phyloP scores from a whole-genome alignment of 2,888 invertebrate genomes.

The Caradrina kadenii region DNA sequence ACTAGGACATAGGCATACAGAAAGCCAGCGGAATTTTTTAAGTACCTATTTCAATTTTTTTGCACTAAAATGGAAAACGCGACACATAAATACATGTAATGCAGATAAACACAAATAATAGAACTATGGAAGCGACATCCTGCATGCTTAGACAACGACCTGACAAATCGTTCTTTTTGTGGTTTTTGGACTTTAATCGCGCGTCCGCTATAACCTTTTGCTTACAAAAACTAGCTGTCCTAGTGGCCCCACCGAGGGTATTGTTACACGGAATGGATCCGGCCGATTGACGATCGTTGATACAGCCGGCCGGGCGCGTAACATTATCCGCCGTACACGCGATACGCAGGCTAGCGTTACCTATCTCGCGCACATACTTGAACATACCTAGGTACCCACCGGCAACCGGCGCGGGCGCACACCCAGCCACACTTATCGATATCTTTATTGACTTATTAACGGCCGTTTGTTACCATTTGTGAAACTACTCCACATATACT shows the following conservation, averaged over 20 bases:
- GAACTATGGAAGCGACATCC: too few relatives aligned
- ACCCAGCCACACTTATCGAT: conserved; percentile 59
- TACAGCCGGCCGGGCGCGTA: conserved; percentile 88
- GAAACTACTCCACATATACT: conserved; percentile 48
- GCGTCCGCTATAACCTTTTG: conserved; percentile 16
- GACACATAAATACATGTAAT: neutral
- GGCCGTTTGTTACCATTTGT: conserved; percentile 43
- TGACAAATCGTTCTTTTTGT: neutral
- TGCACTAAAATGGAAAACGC: neutral
- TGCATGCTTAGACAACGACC: neutral
- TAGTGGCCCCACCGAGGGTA: conserved; percentile 79
- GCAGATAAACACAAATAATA: too few relatives aligned
- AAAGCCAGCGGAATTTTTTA: too few relatives aligned
- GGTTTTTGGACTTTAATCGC: neutral
- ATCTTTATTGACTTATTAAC: conserved; percentile 63
- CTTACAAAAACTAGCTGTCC: conserved; percentile 56
- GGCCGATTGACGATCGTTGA: conserved; percentile 89
- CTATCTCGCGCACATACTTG: conserved; percentile 75
- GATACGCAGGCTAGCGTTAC: conserved; percentile 88
- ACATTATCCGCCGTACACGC: conserved; percentile 85
- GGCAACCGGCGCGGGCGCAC: conserved; percentile 56
- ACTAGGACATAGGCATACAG: too few relatives aligned
- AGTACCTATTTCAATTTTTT: too few relatives aligned
- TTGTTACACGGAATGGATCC: conserved; percentile 90
- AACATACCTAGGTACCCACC: conserved; percentile 52